Evolutionary conservation across 2,797 vertebrate species (phyloP).

Genomic region (Labeo calbasu): DNA sequence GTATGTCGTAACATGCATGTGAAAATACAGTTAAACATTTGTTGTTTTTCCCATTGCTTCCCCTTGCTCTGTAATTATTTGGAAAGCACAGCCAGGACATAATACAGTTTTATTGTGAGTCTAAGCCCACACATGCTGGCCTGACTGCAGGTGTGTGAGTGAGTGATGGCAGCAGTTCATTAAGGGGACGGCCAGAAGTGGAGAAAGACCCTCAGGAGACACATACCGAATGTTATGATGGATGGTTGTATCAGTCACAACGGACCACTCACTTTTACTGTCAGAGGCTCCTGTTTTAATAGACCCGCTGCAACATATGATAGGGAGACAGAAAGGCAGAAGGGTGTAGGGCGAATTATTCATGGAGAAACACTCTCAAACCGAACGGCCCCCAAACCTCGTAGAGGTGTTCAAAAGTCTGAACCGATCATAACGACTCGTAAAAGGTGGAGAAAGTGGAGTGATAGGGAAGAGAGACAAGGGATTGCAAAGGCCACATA

Average conservation of each 20-base stretch:
- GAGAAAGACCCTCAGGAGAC: slow-evolving; percentile 72
- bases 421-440: slow-evolving; percentile 42
- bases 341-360: slow-evolving; percentile 45
- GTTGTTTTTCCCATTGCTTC: slow-evolving; percentile 10
- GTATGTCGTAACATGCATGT: neutral
- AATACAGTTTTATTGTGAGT: slow-evolving; percentile 45
- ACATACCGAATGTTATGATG: slow-evolving; percentile 76
- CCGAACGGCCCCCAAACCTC: slow-evolving; percentile 26
- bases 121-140: slow-evolving; percentile 58
- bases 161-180: slow-evolving; percentile 79
- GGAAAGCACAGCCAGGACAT: slow-evolving; percentile 7
- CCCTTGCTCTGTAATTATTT: slow-evolving; percentile 3
- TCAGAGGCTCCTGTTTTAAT: slow-evolving; percentile 60
- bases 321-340: slow-evolving; percentile 34
- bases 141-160: slow-evolving; percentile 65
- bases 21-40: slow-evolving; percentile 2
- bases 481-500: neutral
- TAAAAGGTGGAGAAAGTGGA: slow-evolving; percentile 10
- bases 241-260: slow-evolving; percentile 72
- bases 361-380: slow-evolving; percentile 34
- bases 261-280: slow-evolving; percentile 62
- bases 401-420: slow-evolving; percentile 18
- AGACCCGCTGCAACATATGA: slow-evolving; percentile 44
- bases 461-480: neutral
- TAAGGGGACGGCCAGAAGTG: slow-evolving; percentile 66